phyloP scores from a whole-genome alignment of 2,888 invertebrate species.

The Onchidella celtica region DNA sequence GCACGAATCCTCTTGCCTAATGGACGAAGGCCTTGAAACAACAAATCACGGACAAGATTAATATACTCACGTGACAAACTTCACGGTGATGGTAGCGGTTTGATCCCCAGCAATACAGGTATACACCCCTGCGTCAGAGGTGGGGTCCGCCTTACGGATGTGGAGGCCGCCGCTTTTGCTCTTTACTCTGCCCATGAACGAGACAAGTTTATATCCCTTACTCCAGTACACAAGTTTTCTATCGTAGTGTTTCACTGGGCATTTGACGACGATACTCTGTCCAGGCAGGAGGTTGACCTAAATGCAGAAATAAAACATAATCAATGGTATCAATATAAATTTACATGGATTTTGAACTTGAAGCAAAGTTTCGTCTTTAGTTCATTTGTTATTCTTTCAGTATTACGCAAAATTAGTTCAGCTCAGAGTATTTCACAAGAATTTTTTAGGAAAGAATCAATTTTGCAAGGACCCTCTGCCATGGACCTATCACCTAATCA shows the following conservation, averaged over 20 bases:
- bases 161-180: slow-evolving; percentile 60
- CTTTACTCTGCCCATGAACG: slow-evolving; percentile 65
- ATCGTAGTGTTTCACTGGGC: slow-evolving; percentile 72
- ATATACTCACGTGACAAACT: slow-evolving; percentile 54
- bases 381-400: too few species aligned
- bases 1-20: too few species aligned
- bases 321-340: too few species aligned
- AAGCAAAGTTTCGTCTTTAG: too few species aligned
- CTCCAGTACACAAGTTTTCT: slow-evolving; percentile 72
- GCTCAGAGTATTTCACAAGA: too few species aligned
- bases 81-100: slow-evolving; percentile 62
- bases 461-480: too few species aligned
- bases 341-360: too few species aligned
- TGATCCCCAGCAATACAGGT: slow-evolving; percentile 69
- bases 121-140: slow-evolving; percentile 64
- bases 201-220: slow-evolving; percentile 64
- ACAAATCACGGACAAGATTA: too few species aligned
- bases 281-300: slow-evolving; percentile 65
- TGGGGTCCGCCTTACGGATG: slow-evolving; percentile 62
- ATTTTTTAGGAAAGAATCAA: too few species aligned
- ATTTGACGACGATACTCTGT: slow-evolving; percentile 69
- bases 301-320: slow-evolving; percentile 55
- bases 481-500: too few species aligned
- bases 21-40: too few species aligned
- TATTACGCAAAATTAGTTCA: too few species aligned